Evolutionary conservation across 2,797 vertebrate genomes (phyloP).

Genomic region (Triplophysa yarkandensis): DNA sequence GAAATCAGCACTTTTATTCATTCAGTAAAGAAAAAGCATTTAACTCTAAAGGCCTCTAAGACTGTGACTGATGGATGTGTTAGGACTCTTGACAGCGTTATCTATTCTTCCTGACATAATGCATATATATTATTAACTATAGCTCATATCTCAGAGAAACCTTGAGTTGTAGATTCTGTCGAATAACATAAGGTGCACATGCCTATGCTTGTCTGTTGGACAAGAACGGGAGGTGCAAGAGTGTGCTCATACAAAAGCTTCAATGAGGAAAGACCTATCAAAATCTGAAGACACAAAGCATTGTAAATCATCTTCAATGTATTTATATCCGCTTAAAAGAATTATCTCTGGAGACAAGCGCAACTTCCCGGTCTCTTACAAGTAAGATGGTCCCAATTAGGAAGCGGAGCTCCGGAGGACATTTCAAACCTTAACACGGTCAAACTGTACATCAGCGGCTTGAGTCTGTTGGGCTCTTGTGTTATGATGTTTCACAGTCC

Average conservation of each 20-base stretch:
- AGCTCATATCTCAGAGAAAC: neutral
- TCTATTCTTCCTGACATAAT: neutral
- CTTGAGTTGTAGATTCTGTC: neutral
- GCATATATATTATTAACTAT: neutral
- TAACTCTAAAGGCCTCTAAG: slow-evolving; percentile 32
- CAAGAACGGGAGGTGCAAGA: neutral
- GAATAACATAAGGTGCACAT: neutral
- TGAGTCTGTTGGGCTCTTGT: slow-evolving; percentile 3
- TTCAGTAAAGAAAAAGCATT: neutral
- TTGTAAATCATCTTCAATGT: slow-evolving; percentile 35
- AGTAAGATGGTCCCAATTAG: slow-evolving; percentile 47
- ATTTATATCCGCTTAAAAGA: slow-evolving; percentile 46
- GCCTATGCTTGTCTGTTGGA: neutral
- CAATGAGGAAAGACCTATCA: neutral
- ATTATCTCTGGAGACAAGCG: slow-evolving; percentile 21
- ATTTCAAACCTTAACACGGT: slow-evolving; percentile 15
- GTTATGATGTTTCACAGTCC: slow-evolving; percentile 27
- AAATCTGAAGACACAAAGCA: slow-evolving; percentile 21
- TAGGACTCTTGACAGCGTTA: neutral
- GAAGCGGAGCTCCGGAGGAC: slow-evolving; percentile 34
- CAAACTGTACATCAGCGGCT: neutral
- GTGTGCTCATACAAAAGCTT: neutral
- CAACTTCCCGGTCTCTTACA: slow-evolving; percentile 15
- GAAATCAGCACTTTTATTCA: neutral
- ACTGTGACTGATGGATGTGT: slow-evolving; percentile 5